phyloP scores from a whole-genome alignment of 2,888 invertebrate genomes.

The Poecilus cupreus region DNA sequence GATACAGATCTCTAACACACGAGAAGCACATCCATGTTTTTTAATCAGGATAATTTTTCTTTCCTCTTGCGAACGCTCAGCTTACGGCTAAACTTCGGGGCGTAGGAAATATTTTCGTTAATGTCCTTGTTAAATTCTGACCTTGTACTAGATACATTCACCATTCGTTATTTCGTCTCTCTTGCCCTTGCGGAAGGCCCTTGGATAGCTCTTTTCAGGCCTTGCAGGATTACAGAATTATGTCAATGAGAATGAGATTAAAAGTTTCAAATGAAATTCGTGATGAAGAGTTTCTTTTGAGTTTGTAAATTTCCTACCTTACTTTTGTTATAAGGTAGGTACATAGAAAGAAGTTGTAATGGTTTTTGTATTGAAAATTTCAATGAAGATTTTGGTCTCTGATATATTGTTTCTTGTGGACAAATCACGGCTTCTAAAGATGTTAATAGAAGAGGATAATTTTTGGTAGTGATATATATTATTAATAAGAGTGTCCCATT shows the following conservation, averaged over 20 bases:
- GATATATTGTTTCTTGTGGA: too few species aligned
- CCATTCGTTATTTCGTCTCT: conserved; percentile 6
- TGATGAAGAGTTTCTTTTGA: not conserved
- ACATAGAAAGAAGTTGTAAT: too few species aligned
- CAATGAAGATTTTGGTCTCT: too few species aligned
- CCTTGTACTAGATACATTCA: conserved; percentile 43
- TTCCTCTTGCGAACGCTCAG: conserved; percentile 22
- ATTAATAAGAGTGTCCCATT: too few species aligned
- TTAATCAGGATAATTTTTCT: conserved; percentile 50
- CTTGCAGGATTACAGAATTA: not conserved
- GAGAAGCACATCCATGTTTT: conserved; percentile 36
- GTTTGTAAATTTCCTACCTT: not conserved
- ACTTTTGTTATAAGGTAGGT: not conserved
- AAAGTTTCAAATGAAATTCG: not conserved
- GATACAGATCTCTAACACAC: conserved; percentile 8
- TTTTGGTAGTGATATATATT: too few species aligned
- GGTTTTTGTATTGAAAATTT: too few species aligned
- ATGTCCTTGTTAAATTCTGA: conserved; percentile 47
- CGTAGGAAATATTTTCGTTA: conserved; percentile 34
- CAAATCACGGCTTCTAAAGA: too few species aligned
- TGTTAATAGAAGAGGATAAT: too few species aligned
- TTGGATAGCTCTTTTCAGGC: not conserved
- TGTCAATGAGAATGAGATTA: conserved; percentile 11
- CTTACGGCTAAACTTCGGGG: conserved; percentile 8
- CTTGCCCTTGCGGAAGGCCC: not conserved